These are phyloP conservation scores for Rhaphigaster nebulosa DNA, from an alignment of 2,888 invertebrate genomes.

Conservation along the genomic window DNA sequence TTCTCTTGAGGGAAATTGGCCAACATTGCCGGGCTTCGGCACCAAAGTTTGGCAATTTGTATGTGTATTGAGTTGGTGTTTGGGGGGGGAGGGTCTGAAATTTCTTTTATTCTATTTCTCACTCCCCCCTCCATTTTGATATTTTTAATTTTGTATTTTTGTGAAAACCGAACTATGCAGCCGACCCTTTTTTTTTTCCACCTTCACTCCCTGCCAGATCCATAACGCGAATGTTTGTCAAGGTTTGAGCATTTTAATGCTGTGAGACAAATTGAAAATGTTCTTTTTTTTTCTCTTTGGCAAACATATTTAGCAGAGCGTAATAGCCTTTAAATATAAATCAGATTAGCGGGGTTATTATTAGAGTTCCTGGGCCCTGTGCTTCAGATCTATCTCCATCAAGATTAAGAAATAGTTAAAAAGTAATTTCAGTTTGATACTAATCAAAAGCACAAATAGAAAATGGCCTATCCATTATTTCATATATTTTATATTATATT, in stretches of 20 bases:
- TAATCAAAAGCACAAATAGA: background rate
- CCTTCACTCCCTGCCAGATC: background rate
- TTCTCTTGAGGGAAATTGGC: no score
- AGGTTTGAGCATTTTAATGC: background rate
- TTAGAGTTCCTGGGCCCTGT: background rate
- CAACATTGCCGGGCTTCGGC: no score
- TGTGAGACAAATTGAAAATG: background rate
- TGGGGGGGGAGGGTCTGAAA: no score
- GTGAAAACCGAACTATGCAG: no score
- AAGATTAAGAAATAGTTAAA: background rate
- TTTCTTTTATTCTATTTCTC: no score
- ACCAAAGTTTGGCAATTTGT: no score
- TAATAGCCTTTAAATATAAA: slow-evolving; percentile 27
- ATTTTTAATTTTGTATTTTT: no score
- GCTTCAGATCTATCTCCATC: background rate
- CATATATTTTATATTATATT: background rate
- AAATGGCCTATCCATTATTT: background rate
- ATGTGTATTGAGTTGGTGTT: no score
- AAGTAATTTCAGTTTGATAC: background rate
- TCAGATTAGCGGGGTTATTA: slow-evolving; percentile 1
- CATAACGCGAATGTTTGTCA: background rate
- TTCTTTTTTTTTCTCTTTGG: background rate
- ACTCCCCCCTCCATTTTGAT: no score
- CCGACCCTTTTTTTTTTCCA: background rate
- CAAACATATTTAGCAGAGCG: background rate